These are phyloP conservation scores for Notolepis coatsorum DNA, from an alignment of 2,797 vertebrate genomes.

Conservation along the genomic window DNA sequence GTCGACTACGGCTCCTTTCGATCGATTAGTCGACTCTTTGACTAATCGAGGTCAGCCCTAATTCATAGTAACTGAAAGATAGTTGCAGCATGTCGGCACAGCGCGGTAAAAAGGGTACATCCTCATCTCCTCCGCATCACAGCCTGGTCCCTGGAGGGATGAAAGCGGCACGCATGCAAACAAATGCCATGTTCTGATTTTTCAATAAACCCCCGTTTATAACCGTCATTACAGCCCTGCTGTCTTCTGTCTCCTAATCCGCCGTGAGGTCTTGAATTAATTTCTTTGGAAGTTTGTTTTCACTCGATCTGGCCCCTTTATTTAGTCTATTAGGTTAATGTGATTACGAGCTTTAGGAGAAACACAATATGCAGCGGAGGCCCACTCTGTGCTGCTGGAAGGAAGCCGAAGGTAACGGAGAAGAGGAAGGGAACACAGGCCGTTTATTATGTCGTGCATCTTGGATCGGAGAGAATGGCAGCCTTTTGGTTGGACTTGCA, in stretches of 20 bases:
- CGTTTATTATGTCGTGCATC: conserved; percentile 9
- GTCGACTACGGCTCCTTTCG: too few species aligned
- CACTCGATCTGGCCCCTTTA: conserved; percentile 12
- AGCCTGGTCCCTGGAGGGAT: not conserved
- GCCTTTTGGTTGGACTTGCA: conserved; percentile 9
- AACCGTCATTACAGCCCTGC: conserved; percentile 6
- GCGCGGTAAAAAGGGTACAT: not conserved
- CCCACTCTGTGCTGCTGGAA: not conserved
- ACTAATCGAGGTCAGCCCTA: too few species aligned
- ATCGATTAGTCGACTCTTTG: too few species aligned
- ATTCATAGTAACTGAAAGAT: too few species aligned
- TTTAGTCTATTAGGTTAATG: conserved; percentile 19
- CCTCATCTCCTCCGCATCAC: not conserved
- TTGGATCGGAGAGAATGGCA: conserved; percentile 10
- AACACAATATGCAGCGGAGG: conserved; percentile 15
- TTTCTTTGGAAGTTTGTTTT: conserved; percentile 6
- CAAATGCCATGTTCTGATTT: conserved; percentile 6
- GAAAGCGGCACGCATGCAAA: not conserved
- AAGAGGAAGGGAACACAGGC: conserved; percentile 5
- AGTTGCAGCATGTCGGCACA: not conserved
- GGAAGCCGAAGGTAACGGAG: conserved; percentile 4
- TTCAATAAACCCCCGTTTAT: not conserved
- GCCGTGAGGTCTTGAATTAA: conserved; percentile 16
- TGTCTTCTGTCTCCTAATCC: conserved; percentile 4
- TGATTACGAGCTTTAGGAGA: conserved; percentile 20